Evolutionary conservation across 1,140 invertebrate genomes (phyloP).

Genomic region (Venustaconcha ellipsiformis): DNA sequence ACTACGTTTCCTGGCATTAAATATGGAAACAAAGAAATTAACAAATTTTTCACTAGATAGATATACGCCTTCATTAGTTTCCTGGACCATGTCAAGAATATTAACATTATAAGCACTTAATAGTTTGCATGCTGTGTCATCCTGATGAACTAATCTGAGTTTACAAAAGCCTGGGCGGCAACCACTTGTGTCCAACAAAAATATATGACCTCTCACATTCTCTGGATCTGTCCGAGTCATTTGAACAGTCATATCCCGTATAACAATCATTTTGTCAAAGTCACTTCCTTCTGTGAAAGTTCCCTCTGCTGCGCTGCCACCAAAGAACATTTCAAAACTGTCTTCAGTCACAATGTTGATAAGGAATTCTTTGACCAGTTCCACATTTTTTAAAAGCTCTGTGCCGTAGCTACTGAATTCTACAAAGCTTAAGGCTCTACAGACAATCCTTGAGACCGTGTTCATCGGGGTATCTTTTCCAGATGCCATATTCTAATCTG

Average conservation of each 20-base stretch:
- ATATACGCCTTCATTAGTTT: not conserved
- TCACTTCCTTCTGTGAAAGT: not conserved
- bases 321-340: not conserved
- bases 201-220: not conserved
- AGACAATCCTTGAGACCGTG: not conserved
- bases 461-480: not conserved
- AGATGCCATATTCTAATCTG: not conserved
- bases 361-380: not conserved
- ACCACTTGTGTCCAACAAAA: not conserved
- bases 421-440: not conserved
- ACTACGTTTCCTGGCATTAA: no score
- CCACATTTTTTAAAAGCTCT: not conserved
- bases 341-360: not conserved
- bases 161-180: not conserved
- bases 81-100: not conserved
- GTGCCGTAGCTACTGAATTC: not conserved
- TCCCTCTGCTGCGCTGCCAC: slow-evolving; percentile 1
- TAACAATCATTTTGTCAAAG: slow-evolving; percentile 1
- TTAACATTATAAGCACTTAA: not conserved
- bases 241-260: not conserved
- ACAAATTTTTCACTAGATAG: slow-evolving; percentile 4
- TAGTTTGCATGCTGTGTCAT: not conserved
- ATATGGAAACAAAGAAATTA: not conserved
- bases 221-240: not conserved
- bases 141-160: not conserved